Conservation (phyloP, 2,888 invertebrate genomes). For the Gymnocheta viridis region DNA sequence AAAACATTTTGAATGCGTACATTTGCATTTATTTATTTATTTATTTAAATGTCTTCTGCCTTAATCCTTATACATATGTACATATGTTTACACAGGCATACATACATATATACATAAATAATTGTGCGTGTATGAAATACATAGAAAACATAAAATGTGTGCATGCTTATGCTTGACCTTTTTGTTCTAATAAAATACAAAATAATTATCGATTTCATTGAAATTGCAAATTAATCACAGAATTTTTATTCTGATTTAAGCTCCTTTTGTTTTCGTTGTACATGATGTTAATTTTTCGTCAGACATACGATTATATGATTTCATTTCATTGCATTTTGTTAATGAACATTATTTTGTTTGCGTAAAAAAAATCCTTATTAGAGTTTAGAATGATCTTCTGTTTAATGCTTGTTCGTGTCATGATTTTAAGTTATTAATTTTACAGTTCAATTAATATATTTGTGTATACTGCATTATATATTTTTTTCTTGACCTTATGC, state of each 20-base stretch:
- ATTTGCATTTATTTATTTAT: neutral
- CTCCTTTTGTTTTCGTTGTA: neutral
- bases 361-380: conserved; percentile 10
- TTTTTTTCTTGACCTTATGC: conserved; percentile 26
- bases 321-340: conserved; percentile 2
- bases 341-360: neutral
- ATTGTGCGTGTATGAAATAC: neutral
- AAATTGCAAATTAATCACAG: conserved; percentile 22
- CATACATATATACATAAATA: conserved; percentile 45
- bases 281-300: neutral
- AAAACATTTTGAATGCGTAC: neutral
- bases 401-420: neutral
- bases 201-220: conserved; percentile 7
- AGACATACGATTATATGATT: neutral
- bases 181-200: conserved; percentile 4
- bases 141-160: neutral
- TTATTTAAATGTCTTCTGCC: neutral
- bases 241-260: conserved; percentile 5
- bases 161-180: conserved; percentile 3
- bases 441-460: conserved; percentile 54
- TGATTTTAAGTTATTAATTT: conserved; percentile 25
- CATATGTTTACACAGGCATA: too few species aligned
- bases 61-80: conserved; percentile 5
- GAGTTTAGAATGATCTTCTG: neutral
- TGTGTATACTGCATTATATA: neutral